phyloP scores from a whole-genome alignment of 2,797 vertebrate genomes.

The Syndactyla subalaris region DNA sequence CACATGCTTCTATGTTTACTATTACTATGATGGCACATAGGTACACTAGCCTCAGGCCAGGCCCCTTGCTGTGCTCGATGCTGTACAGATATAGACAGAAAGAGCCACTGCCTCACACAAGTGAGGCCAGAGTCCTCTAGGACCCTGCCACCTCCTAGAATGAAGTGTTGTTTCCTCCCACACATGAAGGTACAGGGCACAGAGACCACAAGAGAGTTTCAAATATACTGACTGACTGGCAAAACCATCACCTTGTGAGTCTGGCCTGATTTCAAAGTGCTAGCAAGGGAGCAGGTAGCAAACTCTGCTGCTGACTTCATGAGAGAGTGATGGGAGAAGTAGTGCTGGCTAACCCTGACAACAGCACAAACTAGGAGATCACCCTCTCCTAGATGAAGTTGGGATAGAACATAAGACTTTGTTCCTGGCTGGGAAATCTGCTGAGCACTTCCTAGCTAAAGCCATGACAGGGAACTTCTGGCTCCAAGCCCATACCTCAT shows the following conservation, averaged over 20 bases:
- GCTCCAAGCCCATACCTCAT: background rate
- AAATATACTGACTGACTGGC: background rate
- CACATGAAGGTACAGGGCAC: background rate
- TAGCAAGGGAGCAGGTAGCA: background rate
- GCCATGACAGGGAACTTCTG: background rate
- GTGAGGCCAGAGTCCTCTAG: background rate
- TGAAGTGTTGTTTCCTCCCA: background rate
- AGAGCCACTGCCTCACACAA: background rate
- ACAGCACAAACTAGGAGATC: background rate
- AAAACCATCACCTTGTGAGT: background rate
- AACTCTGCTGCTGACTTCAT: background rate
- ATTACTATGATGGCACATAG: background rate
- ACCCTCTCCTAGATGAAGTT: background rate
- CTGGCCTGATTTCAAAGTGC: background rate
- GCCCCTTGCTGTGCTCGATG: background rate
- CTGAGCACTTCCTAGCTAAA: background rate
- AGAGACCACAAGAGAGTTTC: background rate
- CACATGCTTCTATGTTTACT: constrained; percentile 1
- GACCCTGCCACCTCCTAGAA: background rate
- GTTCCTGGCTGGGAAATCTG: background rate
- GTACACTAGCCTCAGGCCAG: background rate
- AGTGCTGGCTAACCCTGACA: background rate
- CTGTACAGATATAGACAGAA: background rate
- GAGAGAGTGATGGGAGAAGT: background rate
- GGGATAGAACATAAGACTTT: background rate